phyloP scores from a whole-genome alignment of 2,113 vertebrate genomes.

The Psittacula cyanocephala region DNA sequence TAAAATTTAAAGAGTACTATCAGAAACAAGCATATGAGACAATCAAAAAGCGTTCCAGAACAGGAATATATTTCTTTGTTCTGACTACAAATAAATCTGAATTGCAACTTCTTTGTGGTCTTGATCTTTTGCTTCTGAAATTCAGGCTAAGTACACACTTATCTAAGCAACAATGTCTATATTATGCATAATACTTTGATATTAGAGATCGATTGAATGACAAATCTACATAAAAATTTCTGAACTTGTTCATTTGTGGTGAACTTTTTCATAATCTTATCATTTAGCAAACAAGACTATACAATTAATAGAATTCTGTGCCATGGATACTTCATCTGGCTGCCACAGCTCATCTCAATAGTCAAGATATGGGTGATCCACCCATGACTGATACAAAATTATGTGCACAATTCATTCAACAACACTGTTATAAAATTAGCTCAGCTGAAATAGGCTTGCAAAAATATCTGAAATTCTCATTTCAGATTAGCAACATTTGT shows the following conservation, averaged over 20 bases:
- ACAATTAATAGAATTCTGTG: not conserved
- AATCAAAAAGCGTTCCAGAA: not conserved
- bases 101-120: not conserved
- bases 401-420: constrained; percentile 73
- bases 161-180: not conserved
- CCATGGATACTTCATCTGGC: not conserved
- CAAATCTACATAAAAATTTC: not conserved
- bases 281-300: not conserved
- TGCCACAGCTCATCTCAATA: constrained; percentile 42
- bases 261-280: not conserved
- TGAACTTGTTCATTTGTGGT: not conserved
- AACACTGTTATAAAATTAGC: constrained; percentile 75
- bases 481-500: constrained; percentile 78
- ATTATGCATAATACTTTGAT: not conserved
- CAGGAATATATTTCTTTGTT: not conserved
- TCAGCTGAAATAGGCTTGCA: constrained; percentile 69
- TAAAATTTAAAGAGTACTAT: not conserved
- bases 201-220: not conserved
- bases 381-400: constrained; percentile 62
- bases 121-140: not conserved
- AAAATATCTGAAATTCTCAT: constrained; percentile 79
- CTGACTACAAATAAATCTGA: not conserved
- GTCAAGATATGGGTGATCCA: constrained; percentile 37
- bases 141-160: not conserved
- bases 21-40: not conserved